Base-by-base conservation (phyloP, 1,140 invertebrate species). In the Bombus vancouverensis region DNA sequence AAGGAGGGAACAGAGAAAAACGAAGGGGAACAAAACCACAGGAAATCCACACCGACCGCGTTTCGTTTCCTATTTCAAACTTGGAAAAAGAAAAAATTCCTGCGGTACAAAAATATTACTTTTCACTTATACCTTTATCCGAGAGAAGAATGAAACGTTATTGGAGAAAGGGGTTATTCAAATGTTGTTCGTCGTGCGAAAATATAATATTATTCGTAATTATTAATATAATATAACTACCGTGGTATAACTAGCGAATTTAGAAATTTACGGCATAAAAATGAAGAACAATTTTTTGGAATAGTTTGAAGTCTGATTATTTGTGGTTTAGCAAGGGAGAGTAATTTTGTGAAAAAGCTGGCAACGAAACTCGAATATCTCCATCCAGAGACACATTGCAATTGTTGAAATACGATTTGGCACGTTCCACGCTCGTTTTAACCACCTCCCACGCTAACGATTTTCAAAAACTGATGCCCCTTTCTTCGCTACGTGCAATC, bases 391-490 rank as follows among this genome's bases (percentile, higher is more conserved):
- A 68, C 25, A 68, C 34, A 37, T 25, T 18, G 1, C 66, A 34
- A 18, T 34, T 37, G 66, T 62, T n/a, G 59, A 68, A 68, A 68
- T 18, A 32, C 34, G 32, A 68, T 68, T 68, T 68, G 66, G 66
- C 66, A 37, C 66, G 66, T 68, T 25, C 13, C 71, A 22, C 75
- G 57, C 57, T 28, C 12, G 12, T 42, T 79, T 70, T 39, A 39
- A 80, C 66, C 13, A 71, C 9, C 8, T 12, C 34, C 37, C 66
- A 28, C 28, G 25, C 13, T 53, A 39, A 80, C 32, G 34, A 80
- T 80, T 80, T 80, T 70, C 32, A 15, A 57, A 57, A 80, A 80
- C 15, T 39, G 44, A 71, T 57, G 37, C 8, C 66, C 8, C 44
- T 22, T 65, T 66, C 68, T 74, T 44, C 32, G 57, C n/a, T 42